These are phyloP conservation scores for Hanleya hanleyi DNA, from an alignment of 2,888 invertebrate species.

Conservation along the genomic window DNA sequence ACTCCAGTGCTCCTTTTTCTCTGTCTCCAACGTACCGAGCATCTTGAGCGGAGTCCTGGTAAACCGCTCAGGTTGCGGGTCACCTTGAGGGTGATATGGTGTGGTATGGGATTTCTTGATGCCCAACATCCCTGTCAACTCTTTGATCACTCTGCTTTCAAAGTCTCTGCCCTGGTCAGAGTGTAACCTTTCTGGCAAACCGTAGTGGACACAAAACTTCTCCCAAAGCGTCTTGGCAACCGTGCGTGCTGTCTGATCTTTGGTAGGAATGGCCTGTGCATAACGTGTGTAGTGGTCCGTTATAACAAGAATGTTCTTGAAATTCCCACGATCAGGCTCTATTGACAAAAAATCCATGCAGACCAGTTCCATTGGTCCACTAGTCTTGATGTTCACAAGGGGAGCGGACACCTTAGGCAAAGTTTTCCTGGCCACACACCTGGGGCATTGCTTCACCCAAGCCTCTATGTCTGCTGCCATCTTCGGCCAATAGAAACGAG, in stretches of 20 bases:
- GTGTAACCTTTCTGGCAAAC: slow-evolving; percentile 30
- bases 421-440: not conserved
- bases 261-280: slow-evolving; percentile 26
- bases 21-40: slow-evolving; percentile 26
- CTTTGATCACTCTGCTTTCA: slow-evolving; percentile 27
- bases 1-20: slow-evolving; percentile 25
- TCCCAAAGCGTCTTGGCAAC: slow-evolving; percentile 34
- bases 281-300: slow-evolving; percentile 37
- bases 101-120: slow-evolving; percentile 28
- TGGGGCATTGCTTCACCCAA: not conserved
- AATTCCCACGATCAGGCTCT: slow-evolving; percentile 25
- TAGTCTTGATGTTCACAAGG: not conserved
- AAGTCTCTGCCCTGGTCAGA: slow-evolving; percentile 32
- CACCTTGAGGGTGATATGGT: slow-evolving; percentile 25
- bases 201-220: slow-evolving; percentile 26
- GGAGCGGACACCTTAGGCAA: not conserved
- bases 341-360: slow-evolving; percentile 9
- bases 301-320: slow-evolving; percentile 30
- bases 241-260: slow-evolving; percentile 29
- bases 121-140: slow-evolving; percentile 23
- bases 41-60: slow-evolving; percentile 28
- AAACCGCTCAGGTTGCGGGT: slow-evolving; percentile 26
- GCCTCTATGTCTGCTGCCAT: slow-evolving; percentile 4
- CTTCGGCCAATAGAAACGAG: slow-evolving; percentile 4
- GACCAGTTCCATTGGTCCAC: not conserved